Evolutionary conservation across 2,113 vertebrate genomes (phyloP).

Genomic region (Lepisosteus oculatus): DNA sequence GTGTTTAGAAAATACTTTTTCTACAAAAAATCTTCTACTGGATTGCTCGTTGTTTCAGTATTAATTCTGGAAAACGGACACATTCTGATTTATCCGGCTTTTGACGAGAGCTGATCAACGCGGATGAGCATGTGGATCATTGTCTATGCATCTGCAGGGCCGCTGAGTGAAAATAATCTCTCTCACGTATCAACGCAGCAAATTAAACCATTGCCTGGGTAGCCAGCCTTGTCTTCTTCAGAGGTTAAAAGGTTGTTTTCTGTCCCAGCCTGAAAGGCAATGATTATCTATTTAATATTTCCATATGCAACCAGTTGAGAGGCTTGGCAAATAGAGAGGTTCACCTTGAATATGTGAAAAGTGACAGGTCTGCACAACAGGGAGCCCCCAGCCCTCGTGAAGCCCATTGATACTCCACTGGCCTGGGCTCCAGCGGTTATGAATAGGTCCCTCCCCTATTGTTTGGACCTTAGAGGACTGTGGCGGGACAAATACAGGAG

Average conservation of each 20-base stretch:
- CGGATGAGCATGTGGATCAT: no score
- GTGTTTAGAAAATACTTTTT: no score
- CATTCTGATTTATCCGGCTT: no score
- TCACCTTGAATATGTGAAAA: conserved; percentile 15
- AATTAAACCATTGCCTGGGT: conserved; percentile 1
- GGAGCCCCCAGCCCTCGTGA: conserved; percentile 17
- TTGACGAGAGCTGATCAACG: no score
- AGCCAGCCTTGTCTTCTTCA: conserved; percentile 20
- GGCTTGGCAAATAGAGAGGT: conserved; percentile 14
- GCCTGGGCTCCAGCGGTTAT: conserved; percentile 59
- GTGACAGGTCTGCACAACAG: conserved; percentile 10
- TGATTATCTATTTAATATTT: conserved; percentile 56
- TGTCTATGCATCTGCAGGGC: neutral
- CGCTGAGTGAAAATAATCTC: neutral
- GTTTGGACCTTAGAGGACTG: conserved; percentile 62
- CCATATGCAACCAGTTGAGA: conserved; percentile 19
- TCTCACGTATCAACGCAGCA: neutral
- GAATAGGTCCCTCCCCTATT: conserved; percentile 73
- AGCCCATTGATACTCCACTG: conserved; percentile 38
- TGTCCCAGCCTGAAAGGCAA: conserved; percentile 42
- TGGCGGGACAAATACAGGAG: conserved; percentile 68
- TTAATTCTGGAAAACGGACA: no score
- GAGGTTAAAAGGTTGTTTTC: conserved; percentile 37
- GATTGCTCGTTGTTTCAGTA: no score
- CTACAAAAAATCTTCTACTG: no score